phyloP scores from a whole-genome alignment of 1,140 invertebrate genomes.

The Geopemphigus sp. region DNA sequence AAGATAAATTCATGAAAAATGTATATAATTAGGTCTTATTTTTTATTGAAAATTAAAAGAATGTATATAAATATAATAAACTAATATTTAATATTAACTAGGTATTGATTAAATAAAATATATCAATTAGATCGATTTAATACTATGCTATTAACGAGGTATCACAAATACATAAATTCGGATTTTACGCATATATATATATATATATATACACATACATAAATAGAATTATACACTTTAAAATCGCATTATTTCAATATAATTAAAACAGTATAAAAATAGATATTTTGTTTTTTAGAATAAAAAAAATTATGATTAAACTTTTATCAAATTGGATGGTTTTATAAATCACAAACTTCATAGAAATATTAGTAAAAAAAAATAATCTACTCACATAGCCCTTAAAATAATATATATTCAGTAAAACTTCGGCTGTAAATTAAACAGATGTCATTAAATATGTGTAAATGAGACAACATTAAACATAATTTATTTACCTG shows the following conservation, averaged over 20 bases:
- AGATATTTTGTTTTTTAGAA: no score
- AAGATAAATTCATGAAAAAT: no score
- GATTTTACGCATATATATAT: constrained; percentile 21
- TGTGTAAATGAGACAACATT: neutral
- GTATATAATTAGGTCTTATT: neutral
- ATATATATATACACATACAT: neutral
- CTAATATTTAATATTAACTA: constrained; percentile 38
- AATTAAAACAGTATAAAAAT: constrained; percentile 16
- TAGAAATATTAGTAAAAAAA: constrained; percentile 17
- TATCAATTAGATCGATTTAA: constrained; percentile 25
- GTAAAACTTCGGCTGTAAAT: constrained; percentile 50
- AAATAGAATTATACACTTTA: constrained; percentile 18
- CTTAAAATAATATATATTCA: constrained; percentile 35
- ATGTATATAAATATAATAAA: constrained; percentile 24
- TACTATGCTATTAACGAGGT: constrained; percentile 31
- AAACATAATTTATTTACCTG: constrained; percentile 58
- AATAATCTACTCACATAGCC: neutral
- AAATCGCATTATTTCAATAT: no score
- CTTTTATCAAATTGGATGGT: constrained; percentile 14
- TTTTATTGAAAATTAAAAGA: constrained; percentile 24
- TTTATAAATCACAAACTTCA: constrained; percentile 22
- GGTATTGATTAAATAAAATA: constrained; percentile 20
- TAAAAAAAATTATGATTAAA: constrained; percentile 29
- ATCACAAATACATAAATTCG: constrained; percentile 48
- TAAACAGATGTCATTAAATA: no score